Percentiles rank a stretch among this genome's conserved stretches.
Conservation (phyloP, 2,113 vertebrate species). For the Mustela lutreola region DNA sequence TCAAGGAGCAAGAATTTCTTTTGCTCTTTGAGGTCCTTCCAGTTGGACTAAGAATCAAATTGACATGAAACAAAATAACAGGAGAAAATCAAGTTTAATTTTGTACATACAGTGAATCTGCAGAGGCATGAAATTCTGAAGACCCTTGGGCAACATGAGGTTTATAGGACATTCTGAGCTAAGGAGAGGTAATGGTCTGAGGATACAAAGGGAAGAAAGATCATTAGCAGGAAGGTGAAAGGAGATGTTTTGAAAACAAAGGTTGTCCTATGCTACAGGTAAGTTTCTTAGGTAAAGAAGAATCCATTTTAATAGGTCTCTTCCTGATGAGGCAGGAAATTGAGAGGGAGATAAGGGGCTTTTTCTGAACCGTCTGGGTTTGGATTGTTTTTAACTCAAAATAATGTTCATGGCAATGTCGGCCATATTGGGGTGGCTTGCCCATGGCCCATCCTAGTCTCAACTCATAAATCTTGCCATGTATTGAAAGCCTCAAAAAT, state of each 20-base stretch:
- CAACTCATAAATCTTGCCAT: not conserved
- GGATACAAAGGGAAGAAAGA: not conserved
- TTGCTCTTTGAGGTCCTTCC: not conserved
- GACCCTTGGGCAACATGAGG: not conserved
- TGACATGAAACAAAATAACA: not conserved
- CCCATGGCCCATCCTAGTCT: not conserved
- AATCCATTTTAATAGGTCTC: not conserved
- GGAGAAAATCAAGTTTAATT: not conserved
- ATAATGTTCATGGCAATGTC: not conserved
- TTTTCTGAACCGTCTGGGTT: not conserved
- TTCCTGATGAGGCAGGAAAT: not conserved
- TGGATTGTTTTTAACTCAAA: not conserved
- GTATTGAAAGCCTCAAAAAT: not conserved
- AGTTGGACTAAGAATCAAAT: not conserved
- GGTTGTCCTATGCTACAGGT: not conserved
- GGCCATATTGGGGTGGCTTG: not conserved
- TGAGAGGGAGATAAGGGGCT: not conserved
- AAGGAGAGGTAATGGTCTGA: not conserved
- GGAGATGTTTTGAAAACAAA: not conserved
- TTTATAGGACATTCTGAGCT: not conserved
- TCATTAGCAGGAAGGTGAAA: not conserved
- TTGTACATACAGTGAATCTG: not conserved
- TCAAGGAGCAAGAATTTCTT: not conserved
- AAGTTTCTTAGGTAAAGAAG: not conserved
- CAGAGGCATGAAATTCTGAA: not conserved